Percentiles rank a stretch among this genome's conserved stretches.
These are phyloP conservation scores for Rhamphomyia laevipes DNA, from an alignment of 2,888 invertebrate genomes.

Conservation along the genomic window DNA sequence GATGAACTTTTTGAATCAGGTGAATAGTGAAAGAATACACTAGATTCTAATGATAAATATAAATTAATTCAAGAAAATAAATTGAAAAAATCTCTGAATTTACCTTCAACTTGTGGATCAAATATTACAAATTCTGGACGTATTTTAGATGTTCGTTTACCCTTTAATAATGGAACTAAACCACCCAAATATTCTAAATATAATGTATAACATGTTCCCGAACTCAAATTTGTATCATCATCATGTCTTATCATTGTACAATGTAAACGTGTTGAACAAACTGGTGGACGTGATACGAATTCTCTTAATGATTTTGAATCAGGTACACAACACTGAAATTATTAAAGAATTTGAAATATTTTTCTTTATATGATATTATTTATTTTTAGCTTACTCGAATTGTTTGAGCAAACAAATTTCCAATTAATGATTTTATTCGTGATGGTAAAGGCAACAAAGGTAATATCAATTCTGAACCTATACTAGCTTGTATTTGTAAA, in stretches of 20 bases:
- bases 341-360: not conserved
- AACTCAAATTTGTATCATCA: slow-evolving; percentile 58
- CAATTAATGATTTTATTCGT: slow-evolving; percentile 70
- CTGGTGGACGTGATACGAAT: slow-evolving; percentile 87
- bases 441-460: slow-evolving; percentile 76
- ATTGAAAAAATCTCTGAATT: slow-evolving; percentile 6
- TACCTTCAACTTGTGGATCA: slow-evolving; percentile 77
- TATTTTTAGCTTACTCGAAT: slow-evolving; percentile 56
- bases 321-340: slow-evolving; percentile 83
- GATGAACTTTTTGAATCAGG: slow-evolving; percentile 41
- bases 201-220: slow-evolving; percentile 70
- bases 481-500: slow-evolving; percentile 63
- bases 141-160: slow-evolving; percentile 90
- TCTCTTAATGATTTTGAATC: slow-evolving; percentile 75
- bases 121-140: slow-evolving; percentile 97
- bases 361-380: not conserved
- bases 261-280: slow-evolving; percentile 74
- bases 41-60: slow-evolving; percentile 24
- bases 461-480: slow-evolving; percentile 62
- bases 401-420: slow-evolving; percentile 83
- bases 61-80: not conserved
- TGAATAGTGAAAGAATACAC: slow-evolving; percentile 37
- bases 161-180: slow-evolving; percentile 88
- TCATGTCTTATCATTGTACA: slow-evolving; percentile 96
- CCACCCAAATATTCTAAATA: slow-evolving; percentile 95